These are phyloP conservation scores for Catharus bicknelli DNA, from an alignment of 2,113 vertebrate genomes.

Conservation along the genomic window DNA sequence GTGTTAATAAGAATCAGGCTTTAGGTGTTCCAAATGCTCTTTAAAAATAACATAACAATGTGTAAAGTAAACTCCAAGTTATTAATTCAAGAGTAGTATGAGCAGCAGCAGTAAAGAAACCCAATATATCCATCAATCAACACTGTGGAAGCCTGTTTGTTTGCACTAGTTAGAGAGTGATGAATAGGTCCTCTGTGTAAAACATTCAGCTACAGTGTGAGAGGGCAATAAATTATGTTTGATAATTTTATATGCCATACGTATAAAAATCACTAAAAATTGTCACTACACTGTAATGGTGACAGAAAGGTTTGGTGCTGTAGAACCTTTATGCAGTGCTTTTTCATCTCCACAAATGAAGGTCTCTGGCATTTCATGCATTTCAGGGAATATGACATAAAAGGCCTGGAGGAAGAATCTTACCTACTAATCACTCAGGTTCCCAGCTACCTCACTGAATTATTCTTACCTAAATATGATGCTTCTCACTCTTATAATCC, in stretches of 20 bases:
- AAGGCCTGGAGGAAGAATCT: conserved; percentile 3
- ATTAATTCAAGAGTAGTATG: conserved; percentile 49
- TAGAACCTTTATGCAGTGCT: background rate
- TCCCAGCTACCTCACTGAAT: background rate
- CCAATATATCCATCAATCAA: conserved; percentile 63
- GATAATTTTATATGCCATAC: conserved; percentile 57
- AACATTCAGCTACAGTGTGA: conserved; percentile 57
- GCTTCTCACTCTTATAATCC: background rate
- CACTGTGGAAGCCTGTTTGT: conserved; percentile 60
- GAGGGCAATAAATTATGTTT: conserved; percentile 64
- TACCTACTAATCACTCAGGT: background rate
- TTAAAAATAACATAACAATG: conserved; percentile 43
- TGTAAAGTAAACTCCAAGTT: conserved; percentile 33
- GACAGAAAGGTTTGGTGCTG: background rate
- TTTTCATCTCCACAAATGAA: background rate
- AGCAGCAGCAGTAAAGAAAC: conserved; percentile 57
- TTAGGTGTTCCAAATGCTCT: conserved; percentile 40
- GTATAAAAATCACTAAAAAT: conserved; percentile 49
- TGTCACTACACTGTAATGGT: conserved; percentile 25
- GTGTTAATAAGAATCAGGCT: conserved; percentile 28
- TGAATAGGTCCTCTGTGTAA: conserved; percentile 68
- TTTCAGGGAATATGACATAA: background rate
- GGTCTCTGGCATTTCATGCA: conserved; percentile 11
- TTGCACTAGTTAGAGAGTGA: conserved; percentile 64
- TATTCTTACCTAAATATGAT: background rate